A percentile compares a stretch with the other conserved stretches of the same genome.
Conservation (phyloP, 2,113 vertebrate genomes). For the Cariama cristata region DNA sequence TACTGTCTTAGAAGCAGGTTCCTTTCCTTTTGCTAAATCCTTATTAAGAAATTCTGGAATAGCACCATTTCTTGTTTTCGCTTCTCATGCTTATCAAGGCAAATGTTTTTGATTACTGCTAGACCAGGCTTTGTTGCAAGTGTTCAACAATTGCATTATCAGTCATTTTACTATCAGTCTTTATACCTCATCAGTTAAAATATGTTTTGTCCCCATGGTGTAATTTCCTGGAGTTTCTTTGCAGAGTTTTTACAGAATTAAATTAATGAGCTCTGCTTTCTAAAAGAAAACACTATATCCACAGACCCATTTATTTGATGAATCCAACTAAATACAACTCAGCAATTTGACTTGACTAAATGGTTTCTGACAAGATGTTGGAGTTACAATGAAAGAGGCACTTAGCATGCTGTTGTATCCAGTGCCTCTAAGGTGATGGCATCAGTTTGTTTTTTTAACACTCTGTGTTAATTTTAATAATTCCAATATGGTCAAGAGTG, state of each 20-base stretch:
- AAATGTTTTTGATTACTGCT: slow-evolving; percentile 35
- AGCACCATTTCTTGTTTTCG: neutral
- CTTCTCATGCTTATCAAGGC: neutral
- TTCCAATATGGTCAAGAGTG: neutral
- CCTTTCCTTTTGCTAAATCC: neutral
- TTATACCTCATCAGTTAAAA: slow-evolving; percentile 17
- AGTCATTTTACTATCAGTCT: slow-evolving; percentile 35
- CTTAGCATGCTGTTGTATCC: neutral
- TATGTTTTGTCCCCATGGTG: neutral
- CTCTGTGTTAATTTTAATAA: neutral
- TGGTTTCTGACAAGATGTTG: slow-evolving; percentile 6
- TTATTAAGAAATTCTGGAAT: neutral
- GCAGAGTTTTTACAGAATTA: neutral
- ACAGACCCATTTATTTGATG: slow-evolving; percentile 8
- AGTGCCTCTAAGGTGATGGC: neutral
- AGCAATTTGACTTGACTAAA: slow-evolving; percentile 3
- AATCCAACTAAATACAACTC: neutral
- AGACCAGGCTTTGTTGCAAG: neutral
- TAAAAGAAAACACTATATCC: neutral
- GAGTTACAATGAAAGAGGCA: neutral
- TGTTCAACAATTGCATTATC: neutral
- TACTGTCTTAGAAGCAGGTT: neutral
- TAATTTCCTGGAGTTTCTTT: slow-evolving; percentile 22
- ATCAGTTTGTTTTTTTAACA: neutral
- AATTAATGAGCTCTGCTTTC: slow-evolving; percentile 15